These are phyloP conservation scores for Tetragnatha versicolor DNA, from an alignment of 1,140 invertebrate species.

Conservation along the genomic window DNA sequence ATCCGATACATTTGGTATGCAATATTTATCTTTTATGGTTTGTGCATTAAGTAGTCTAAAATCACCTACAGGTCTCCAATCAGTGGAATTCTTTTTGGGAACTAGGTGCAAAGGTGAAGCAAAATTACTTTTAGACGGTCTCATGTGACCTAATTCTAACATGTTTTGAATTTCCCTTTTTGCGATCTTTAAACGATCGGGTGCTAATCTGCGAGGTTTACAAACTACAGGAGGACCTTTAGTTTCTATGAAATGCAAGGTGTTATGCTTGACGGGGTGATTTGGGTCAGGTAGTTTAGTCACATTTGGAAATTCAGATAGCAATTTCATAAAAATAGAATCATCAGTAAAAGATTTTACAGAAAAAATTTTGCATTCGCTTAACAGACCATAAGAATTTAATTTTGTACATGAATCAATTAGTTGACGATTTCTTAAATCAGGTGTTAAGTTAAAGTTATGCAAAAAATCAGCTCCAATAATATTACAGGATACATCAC, in stretches of 20 bases:
- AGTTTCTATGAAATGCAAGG: constrained; percentile 32
- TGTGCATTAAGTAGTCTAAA: constrained; percentile 59
- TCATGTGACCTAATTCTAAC: constrained; percentile 21
- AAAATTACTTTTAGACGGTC: constrained; percentile 57
- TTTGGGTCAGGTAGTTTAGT: background rate
- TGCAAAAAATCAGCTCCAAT: constrained; percentile 44
- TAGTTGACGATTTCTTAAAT: no score
- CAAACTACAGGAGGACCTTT: no score
- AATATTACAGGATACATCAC: background rate
- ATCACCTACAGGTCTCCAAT: constrained; percentile 58
- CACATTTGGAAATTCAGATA: constrained; percentile 8
- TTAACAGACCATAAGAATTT: no score
- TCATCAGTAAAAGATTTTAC: background rate
- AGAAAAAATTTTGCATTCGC: background rate
- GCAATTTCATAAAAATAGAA: background rate
- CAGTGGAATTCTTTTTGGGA: constrained; percentile 53
- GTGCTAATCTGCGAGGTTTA: constrained; percentile 34
- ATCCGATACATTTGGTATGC: constrained; percentile 59
- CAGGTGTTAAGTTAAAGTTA: no score
- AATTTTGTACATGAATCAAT: constrained; percentile 5
- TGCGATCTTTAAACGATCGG: constrained; percentile 38
- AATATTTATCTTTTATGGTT: constrained; percentile 58
- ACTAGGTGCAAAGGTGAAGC: constrained; percentile 59
- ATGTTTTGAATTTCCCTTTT: constrained; percentile 40
- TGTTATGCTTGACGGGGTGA: background rate